Conservation (phyloP, 2,797 vertebrate genomes). For the Todus mexicanus region DNA sequence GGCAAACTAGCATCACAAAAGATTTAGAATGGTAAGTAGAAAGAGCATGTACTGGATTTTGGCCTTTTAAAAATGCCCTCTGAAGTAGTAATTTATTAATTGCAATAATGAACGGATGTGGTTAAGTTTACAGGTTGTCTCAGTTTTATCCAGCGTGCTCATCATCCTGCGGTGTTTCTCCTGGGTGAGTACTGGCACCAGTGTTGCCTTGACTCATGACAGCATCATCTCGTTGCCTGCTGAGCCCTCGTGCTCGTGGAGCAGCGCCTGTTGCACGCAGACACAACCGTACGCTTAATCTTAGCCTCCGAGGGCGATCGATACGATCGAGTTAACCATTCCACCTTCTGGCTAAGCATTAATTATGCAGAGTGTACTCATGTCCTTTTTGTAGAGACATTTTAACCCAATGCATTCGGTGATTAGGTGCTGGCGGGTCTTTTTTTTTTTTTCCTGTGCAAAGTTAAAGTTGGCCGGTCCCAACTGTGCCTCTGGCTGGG, state of each 20-base stretch:
- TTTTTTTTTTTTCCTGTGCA: neutral
- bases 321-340: neutral
- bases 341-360: neutral
- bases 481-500: neutral
- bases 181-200: neutral
- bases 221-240: neutral
- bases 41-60: neutral
- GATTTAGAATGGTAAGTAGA: neutral
- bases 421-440: neutral
- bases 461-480: neutral
- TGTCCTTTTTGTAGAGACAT: neutral
- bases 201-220: neutral
- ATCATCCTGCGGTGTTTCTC: neutral
- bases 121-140: neutral
- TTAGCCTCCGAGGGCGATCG: neutral
- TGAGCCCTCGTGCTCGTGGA: neutral
- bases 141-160: neutral
- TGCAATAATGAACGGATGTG: neutral
- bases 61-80: neutral
- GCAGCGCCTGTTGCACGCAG: accelerated
- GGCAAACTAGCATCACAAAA: neutral
- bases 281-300: neutral
- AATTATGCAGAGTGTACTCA: neutral
- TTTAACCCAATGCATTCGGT: neutral
- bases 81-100: neutral